phyloP scores from a whole-genome alignment of 2,797 vertebrate species.

The Eulemur mongoz region DNA sequence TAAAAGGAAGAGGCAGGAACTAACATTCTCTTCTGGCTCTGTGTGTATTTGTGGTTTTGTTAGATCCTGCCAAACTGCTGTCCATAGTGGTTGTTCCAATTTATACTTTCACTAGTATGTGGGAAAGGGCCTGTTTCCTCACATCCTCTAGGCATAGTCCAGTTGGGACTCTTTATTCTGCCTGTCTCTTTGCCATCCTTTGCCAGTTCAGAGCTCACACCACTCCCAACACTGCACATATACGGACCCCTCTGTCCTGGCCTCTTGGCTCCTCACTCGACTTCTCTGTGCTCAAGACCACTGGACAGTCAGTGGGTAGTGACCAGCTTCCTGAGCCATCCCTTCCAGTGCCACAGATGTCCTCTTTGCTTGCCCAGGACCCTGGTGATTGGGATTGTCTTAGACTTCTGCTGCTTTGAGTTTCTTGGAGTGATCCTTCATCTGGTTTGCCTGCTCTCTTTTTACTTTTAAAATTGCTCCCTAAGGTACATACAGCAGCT shows the following conservation, averaged over 20 bases:
- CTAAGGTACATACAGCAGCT: neutral
- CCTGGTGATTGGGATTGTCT: neutral
- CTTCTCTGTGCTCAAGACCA: neutral
- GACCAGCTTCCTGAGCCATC: neutral
- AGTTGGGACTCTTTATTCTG: neutral
- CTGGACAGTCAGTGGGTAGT: neutral
- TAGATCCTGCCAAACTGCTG: neutral
- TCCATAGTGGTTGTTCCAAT: fast-evolving
- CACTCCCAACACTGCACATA: no score
- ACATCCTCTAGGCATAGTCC: neutral
- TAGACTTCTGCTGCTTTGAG: neutral
- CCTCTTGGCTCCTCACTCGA: neutral
- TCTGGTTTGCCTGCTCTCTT: neutral
- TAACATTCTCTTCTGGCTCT: neutral
- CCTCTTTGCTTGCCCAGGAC: neutral
- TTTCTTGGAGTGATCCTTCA: neutral
- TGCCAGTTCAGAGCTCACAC: neutral
- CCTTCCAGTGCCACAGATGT: neutral
- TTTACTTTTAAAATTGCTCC: neutral
- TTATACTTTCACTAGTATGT: neutral
- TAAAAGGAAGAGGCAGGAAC: neutral
- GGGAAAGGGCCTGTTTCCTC: neutral
- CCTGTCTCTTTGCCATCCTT: neutral
- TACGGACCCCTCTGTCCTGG: neutral
- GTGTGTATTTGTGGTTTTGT: neutral